Conservation (phyloP, 2,888 invertebrate species). For the Eupeodes luniger region DNA sequence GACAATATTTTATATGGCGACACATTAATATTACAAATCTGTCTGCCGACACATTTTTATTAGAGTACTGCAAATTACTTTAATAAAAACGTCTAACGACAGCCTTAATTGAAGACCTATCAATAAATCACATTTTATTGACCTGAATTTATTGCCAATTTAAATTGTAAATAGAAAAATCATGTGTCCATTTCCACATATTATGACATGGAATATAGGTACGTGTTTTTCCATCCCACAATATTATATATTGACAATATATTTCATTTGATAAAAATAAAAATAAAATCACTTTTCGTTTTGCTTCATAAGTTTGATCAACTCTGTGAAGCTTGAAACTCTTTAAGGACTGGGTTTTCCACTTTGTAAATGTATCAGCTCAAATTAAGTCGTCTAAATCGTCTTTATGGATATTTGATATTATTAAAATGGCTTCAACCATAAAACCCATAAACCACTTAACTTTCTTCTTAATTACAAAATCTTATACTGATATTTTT, state of each 20-base stretch:
- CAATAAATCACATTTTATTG: slow-evolving; percentile 76
- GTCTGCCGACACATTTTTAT: slow-evolving; percentile 19
- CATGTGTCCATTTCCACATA: not conserved
- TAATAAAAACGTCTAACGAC: slow-evolving; percentile 68
- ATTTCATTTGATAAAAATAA: not conserved
- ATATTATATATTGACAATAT: not conserved
- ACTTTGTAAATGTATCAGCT: not conserved
- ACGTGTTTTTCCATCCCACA: slow-evolving; percentile 30
- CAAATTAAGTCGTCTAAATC: not conserved
- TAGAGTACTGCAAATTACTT: slow-evolving; percentile 55
- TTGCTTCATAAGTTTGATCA: slow-evolving; percentile 56
- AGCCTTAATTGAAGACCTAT: slow-evolving; percentile 72
- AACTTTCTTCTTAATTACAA: slow-evolving; percentile 74
- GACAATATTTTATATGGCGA: not conserved
- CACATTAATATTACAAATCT: slow-evolving; percentile 5
- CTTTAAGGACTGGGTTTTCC: not conserved
- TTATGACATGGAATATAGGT: not conserved
- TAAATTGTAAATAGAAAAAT: slow-evolving; percentile 55
- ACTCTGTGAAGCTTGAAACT: slow-evolving; percentile 43
- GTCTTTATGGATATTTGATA: slow-evolving; percentile 24
- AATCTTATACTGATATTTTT: slow-evolving; percentile 22
- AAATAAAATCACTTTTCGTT: not conserved
- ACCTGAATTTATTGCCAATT: slow-evolving; percentile 74
- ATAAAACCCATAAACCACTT: slow-evolving; percentile 71
- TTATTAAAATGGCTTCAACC: slow-evolving; percentile 58